Conservation (phyloP, 2,888 invertebrate genomes). For the Leucophenga maculata region DNA sequence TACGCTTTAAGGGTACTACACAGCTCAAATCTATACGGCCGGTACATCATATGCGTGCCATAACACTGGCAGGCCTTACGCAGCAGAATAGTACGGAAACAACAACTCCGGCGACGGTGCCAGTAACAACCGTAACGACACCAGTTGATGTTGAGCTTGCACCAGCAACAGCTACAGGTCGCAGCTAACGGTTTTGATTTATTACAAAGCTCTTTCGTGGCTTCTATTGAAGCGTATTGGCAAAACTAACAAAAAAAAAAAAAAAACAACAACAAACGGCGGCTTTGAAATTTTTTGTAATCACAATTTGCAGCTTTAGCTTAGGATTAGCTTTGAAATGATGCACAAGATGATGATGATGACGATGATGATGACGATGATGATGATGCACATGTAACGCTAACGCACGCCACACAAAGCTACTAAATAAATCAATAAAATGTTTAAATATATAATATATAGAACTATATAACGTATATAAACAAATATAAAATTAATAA, state of each 20-base stretch:
- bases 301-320: no score
- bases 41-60: conserved; percentile 65
- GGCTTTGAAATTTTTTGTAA: neutral
- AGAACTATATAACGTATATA: conserved; percentile 36
- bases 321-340: neutral
- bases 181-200: conserved; percentile 72
- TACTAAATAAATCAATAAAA: conserved; percentile 19
- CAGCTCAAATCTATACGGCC: conserved; percentile 84
- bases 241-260: conserved; percentile 22
- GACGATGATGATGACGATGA: neutral
- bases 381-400: neutral
- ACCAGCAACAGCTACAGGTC: conserved; percentile 48
- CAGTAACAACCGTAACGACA: conserved; percentile 11
- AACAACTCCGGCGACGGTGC: conserved; percentile 30
- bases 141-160: conserved; percentile 37
- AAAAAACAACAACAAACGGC: no score
- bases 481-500: conserved; percentile 48
- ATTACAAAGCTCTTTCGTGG: conserved; percentile 67
- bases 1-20: conserved; percentile 85
- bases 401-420: neutral
- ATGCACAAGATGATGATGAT: neutral
- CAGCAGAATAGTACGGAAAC: conserved; percentile 36
- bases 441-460: conserved; percentile 20
- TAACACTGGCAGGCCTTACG: conserved; percentile 49
- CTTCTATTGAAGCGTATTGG: conserved; percentile 50